Evolutionary conservation across 2,888 invertebrate species (phyloP), one percentile per base, ranked within the genome.

Genomic region (Polydrusus pterygomalis): DNA sequence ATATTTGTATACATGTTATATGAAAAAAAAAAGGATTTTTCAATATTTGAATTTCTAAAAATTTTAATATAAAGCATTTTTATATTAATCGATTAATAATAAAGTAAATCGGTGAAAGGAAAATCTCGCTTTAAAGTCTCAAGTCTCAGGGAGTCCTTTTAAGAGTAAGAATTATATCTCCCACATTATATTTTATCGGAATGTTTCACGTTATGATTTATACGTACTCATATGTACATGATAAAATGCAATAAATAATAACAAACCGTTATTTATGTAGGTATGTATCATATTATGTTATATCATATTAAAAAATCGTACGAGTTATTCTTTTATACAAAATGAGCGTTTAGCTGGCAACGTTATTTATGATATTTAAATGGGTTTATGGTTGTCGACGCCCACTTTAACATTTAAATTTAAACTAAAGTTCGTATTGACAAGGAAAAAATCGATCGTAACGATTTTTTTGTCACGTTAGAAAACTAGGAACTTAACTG

Each of bases 301-400:
- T n/a, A 47, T 51, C 51, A 51, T 51, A 20, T 51, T 11, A 51
- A 51, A 20, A 51, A 51, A 51, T 10, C n/a, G 6, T 45, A 45
- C n/a, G n/a, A 6, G n/a, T 45, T 17, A 47, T 17, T 47, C 47
- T 47, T 47, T 47, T 47, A 2, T 17, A 47, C 47, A 5, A 47
- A 47, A 47, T 17, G 17, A 47, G 47, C 47, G 9, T 51, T 20
- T 51, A 20, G 13, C 51, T 20, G 20, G 6, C 20, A 20, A 20
- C 9, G 51, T 51, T 18, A 51, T 51, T 51, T 51, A 20, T 51
- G 51, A 51, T 20, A 51, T 20, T 51, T 20, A 51, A 51, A 20
- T 51, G 10, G 20, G 11, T 51, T 51, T 51, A 51, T 51, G n/a
- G 51, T n/a, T 51, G 51, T 51, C 51, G 0, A 8, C 18, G 51